Conservation (phyloP, 2,113 vertebrate species). For the Cinclus mexicanus region DNA sequence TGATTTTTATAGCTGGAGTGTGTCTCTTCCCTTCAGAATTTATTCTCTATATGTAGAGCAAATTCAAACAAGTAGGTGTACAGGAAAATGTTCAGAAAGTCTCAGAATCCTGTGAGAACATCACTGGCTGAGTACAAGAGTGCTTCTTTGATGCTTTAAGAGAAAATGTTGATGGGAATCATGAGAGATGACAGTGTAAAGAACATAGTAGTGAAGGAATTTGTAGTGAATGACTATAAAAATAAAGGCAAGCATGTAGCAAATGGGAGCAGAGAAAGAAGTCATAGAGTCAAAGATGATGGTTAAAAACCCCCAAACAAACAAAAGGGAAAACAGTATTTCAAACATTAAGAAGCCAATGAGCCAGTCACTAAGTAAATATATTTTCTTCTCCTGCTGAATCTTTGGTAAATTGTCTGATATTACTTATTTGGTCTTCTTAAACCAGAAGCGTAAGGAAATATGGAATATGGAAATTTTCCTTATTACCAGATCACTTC, state of each 20-base stretch:
- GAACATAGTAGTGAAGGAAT: neutral
- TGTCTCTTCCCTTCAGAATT: neutral
- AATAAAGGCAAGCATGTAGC: neutral
- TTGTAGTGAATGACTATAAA: neutral
- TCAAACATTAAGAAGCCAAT: neutral
- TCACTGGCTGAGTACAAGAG: neutral
- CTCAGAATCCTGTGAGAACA: neutral
- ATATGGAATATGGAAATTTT: neutral
- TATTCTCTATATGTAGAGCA: neutral
- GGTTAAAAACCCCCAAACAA: neutral
- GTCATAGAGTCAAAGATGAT: neutral
- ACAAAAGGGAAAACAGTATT: neutral
- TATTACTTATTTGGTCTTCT: neutral
- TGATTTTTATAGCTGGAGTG: neutral
- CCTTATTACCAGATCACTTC: neutral
- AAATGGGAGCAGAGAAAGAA: neutral
- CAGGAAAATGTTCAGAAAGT: neutral
- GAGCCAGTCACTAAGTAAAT: neutral
- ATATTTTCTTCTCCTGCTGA: neutral
- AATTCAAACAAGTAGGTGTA: neutral
- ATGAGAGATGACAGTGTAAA: neutral
- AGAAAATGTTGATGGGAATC: neutral
- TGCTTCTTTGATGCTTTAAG: neutral
- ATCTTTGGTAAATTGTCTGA: neutral
- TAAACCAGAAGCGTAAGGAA: neutral